Conservation (phyloP, 2,797 vertebrate species). For the Gymnocypris eckloni region DNA sequence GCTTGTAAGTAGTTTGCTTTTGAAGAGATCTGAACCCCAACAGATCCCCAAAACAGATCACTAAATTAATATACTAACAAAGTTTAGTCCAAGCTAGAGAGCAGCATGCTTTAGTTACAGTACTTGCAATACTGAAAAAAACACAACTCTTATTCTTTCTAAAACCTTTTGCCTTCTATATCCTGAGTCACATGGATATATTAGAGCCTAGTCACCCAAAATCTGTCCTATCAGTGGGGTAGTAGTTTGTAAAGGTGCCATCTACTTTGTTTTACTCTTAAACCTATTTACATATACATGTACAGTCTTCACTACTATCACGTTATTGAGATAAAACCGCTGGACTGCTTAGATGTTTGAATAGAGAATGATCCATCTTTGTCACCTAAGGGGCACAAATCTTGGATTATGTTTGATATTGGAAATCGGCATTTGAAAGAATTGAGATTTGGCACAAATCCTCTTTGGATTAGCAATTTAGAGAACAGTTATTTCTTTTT, state of each 20-base stretch:
- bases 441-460: conserved; percentile 66
- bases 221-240: conserved; percentile 9
- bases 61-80: conserved; percentile 34
- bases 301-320: neutral
- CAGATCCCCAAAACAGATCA: conserved; percentile 54
- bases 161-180: conserved; percentile 19
- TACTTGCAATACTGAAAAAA: conserved; percentile 5
- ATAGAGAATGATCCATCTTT: conserved; percentile 1
- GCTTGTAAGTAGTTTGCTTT: conserved; percentile 15
- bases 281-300: conserved; percentile 6
- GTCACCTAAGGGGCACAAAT: neutral
- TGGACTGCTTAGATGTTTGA: neutral
- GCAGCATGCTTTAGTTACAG: conserved; percentile 71
- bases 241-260: conserved; percentile 27
- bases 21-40: conserved; percentile 52
- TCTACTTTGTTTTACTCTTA: conserved; percentile 46
- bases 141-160: conserved; percentile 13
- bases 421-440: conserved; percentile 36
- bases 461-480: conserved; percentile 43
- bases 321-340: conserved; percentile 5
- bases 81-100: conserved; percentile 67
- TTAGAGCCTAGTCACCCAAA: conserved; percentile 30
- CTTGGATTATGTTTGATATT: conserved; percentile 36
- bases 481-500: conserved; percentile 2
- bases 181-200: conserved; percentile 21